Base-by-base conservation (phyloP, 2,113 vertebrate genomes). In the Anarhynchus alexandrinus region DNA sequence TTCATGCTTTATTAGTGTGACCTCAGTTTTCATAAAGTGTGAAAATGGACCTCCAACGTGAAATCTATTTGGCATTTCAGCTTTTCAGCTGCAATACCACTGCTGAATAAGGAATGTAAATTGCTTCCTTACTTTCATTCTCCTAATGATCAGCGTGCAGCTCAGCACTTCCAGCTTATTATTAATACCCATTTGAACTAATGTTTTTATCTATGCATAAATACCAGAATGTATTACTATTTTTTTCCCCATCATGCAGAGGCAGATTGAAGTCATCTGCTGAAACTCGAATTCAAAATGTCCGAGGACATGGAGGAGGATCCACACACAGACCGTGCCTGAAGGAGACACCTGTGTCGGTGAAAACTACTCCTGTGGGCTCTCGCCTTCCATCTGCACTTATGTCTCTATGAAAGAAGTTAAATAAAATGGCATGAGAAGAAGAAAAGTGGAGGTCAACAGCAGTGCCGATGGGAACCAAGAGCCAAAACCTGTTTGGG, bases 201-300 rank as follows among this genome's bases (percentile, higher is more conserved):
- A 86, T 66, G 64, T 73, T 96, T 96, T 95, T 59, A 91, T 73
- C 79, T 77, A 86, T 22, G 42, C 38, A 54, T 80, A 95, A 94
- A 88, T 38, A 86, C 21, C 14, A 82, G 66, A 79, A 77, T 62
- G 11, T 51, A 25, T 51, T 87, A 62, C 18, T 76, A 10, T 14
- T 15, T 36, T 71, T 36, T 67, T 64, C 65, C 16, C 23, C 13
- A 54, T 58, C 29, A 55, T 55, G 59, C 45, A 95, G 34, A 82
- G 38, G 70, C 30, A 11, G 3, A 8, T 54, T 89, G 51, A 96
- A 94, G 36, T 64, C 11, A 88, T 80, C 51, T 93, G 38, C 51
- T 81, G 55, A 87, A 92, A 67, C n/a, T 54, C 5, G 2, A 45
- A 61, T 82, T 86, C 45, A 59, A 82, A 91, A 74, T 45, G 26